Evolutionary conservation across 2,113 vertebrate genomes (phyloP), one percentile per base, ranked within the genome.

Genomic region (Zapornia atra): DNA sequence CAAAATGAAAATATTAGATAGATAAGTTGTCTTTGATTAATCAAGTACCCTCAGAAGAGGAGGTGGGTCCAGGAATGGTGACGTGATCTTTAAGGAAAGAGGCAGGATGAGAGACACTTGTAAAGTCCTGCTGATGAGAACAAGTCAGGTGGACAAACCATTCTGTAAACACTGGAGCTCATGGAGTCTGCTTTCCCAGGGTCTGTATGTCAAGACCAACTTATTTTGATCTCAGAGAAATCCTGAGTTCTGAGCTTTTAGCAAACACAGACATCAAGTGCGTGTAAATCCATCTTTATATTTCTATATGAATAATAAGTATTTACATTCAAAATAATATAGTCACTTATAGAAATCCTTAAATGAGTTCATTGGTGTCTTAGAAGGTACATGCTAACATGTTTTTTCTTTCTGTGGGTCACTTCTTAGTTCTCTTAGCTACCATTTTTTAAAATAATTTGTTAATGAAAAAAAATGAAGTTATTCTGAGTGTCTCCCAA

Each of bases 351-450:
- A 54, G 13, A 78, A 70, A 34, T 46, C 24, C 8, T 77, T 22
- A 7, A 10, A 11, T 13, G 26, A 61, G 7, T 69, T 83, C 33
- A 80, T 48, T 53, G 15, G 20, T 28, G 7, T 29, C 15, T 83
- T 7, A 22, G 33, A 50, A 64, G 6, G 1, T 29, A 5, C 1
- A 4, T 29, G 31, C 2, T 79, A 20, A 28, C 10, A 6, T 12
- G 11, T 26, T 48, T 11, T 56, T 92, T 75, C 5, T 2, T 6
- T 40, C 13, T 17, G 15, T 71, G 7, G 29, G 3, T 3, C 3
- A 63, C 29, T 36, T 24, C 29, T 36, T 24, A 17, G 13, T 42
- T 88, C 34, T 26, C 6, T 38, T 68, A 44, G 6, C 2, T 36
- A 40, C 8, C 16, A 33, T 4, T 8, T 59, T 68, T 87, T 44